Evolutionary conservation across 1,140 invertebrate genomes (phyloP).

Genomic region (Berghia stephanieae): DNA sequence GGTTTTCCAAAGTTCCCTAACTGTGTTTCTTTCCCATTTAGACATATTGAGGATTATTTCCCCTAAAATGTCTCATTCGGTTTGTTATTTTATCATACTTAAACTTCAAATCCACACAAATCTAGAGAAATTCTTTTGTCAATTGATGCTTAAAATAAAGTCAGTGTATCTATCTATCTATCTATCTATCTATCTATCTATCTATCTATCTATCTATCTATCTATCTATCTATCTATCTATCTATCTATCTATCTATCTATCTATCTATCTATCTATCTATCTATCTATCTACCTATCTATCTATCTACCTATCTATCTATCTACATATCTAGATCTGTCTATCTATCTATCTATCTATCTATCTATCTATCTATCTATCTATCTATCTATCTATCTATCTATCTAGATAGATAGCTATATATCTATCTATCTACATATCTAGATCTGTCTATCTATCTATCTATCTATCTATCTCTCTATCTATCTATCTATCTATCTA

Average conservation of each 20-base stretch:
- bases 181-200: neutral
- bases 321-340: neutral
- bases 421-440: neutral
- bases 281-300: no score
- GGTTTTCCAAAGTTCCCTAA: neutral
- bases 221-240: neutral
- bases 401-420: neutral
- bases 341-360: neutral
- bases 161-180: neutral
- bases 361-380: no score
- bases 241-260: neutral
- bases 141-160: no score
- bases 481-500: neutral
- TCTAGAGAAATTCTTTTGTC: no score
- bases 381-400: no score
- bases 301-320: no score
- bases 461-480: neutral
- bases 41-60: neutral
- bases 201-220: neutral
- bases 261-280: no score
- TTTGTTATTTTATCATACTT: neutral
- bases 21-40: neutral
- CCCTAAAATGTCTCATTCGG: neutral
- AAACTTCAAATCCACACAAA: no score
- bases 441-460: neutral